Base-by-base conservation (phyloP, 2,888 invertebrate species). In the Folsomia candida region DNA sequence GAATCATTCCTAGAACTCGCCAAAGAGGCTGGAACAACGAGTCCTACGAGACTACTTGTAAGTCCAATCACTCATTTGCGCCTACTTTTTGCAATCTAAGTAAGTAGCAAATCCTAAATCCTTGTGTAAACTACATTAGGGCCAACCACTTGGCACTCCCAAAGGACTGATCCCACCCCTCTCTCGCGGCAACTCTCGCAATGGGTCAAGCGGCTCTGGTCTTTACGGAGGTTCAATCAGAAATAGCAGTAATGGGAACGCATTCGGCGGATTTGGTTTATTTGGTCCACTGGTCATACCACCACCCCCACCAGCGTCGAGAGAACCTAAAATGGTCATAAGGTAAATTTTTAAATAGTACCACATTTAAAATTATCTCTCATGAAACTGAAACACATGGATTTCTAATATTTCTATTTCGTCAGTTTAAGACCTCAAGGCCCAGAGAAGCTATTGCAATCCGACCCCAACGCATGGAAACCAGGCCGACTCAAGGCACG, bases 211-310 rank as follows among this genome's bases (percentile, higher is more conserved):
- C 4, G 62, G 62, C n/a, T 9, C 4, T 14, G 64, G 64, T 2
- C 37, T 29, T 51, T 27, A 47, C 9, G 54, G 54, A 2, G 51
- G 64, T 2, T n/a, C 20, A 18, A 29, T 29, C 6, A 4, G 26
- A 25, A 57, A 57, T 22, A 25, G 28, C 37, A 57, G 27, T 27
- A 27, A 27, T 26, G 37, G 29, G 2, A 28, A 51, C 14, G 57
- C 14, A n/a, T 28, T 28, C 28, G 76, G 73, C 60, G 72, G 76
- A 47, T 72, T 67, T 68, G 68, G 67, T 58, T 20, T 54, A 6
- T 25, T 74, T 47, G 71, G 72, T n/a, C 69, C 76, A 67, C 74
- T 78, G 71, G 65, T 69, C 61, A 69, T 78, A 22, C 79, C 78
- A 0, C 79, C 78, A 9, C 75, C 78, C 6, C 75, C 78, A 37